Percentiles rank a stretch among this genome's conserved stretches.
Conservation (phyloP, 2,888 invertebrate species). For the Anthrax anthrax region DNA sequence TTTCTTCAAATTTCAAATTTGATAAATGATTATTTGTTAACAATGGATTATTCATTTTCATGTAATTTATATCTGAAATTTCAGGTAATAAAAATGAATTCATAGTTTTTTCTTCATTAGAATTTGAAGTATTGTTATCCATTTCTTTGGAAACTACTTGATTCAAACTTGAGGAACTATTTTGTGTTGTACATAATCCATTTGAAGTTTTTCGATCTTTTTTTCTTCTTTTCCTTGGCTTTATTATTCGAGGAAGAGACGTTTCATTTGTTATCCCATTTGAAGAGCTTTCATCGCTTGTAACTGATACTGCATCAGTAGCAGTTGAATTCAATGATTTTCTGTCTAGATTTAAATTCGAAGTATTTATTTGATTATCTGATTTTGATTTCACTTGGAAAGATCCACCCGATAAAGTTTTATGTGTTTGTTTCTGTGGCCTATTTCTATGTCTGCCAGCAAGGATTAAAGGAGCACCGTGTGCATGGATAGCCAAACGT, state of each 20-base stretch:
- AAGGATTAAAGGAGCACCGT: constrained; percentile 71
- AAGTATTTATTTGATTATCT: constrained; percentile 26
- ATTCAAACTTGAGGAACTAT: not conserved
- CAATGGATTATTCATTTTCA: not conserved
- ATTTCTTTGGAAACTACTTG: constrained; percentile 4
- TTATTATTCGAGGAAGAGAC: constrained; percentile 74
- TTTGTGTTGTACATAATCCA: not conserved
- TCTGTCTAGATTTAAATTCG: constrained; percentile 11
- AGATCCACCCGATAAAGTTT: not conserved
- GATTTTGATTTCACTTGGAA: constrained; percentile 4
- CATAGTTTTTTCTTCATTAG: not conserved
- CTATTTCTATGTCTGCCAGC: constrained; percentile 40
- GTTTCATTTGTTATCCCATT: constrained; percentile 40
- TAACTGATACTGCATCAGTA: constrained; percentile 51
- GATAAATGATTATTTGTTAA: not conserved
- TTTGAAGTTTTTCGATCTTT: constrained; percentile 61
- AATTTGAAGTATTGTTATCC: not conserved
- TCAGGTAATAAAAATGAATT: not conserved
- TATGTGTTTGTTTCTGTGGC: not conserved
- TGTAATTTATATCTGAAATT: not conserved
- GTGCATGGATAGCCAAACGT: constrained; percentile 66
- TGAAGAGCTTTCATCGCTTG: constrained; percentile 58
- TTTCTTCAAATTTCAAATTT: not conserved
- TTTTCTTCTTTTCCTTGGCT: constrained; percentile 77
- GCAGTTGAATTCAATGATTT: constrained; percentile 14